Conservation (phyloP, 2,888 invertebrate species). For the Chrysina gloriosa region DNA sequence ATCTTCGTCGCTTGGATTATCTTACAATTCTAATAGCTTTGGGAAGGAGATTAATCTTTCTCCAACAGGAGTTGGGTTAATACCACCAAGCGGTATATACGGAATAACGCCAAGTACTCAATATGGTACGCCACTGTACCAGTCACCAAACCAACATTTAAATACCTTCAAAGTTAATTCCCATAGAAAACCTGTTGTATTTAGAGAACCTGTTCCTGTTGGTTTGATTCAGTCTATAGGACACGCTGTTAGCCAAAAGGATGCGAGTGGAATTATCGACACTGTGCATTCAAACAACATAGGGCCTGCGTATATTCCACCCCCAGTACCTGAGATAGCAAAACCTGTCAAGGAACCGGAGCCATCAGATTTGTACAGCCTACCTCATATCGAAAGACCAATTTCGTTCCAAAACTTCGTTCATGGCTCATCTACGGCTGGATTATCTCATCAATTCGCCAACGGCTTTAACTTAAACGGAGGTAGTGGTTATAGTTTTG, state of each 20-base stretch:
- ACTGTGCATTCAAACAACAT: constrained; percentile 61
- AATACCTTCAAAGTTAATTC: constrained; percentile 63
- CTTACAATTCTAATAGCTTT: constrained; percentile 58
- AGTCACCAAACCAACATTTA: constrained; percentile 50
- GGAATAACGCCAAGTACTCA: constrained; percentile 71
- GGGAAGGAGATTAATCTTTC: constrained; percentile 39
- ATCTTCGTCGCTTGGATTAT: constrained; percentile 16
- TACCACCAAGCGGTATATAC: constrained; percentile 72
- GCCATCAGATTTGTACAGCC: constrained; percentile 68
- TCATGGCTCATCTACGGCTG: constrained; percentile 55
- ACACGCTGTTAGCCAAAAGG: constrained; percentile 73
- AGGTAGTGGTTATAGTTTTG: constrained; percentile 44
- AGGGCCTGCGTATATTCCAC: constrained; percentile 71
- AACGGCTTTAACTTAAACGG: constrained; percentile 49
- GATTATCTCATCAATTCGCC: constrained; percentile 47
- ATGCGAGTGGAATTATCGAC: constrained; percentile 70
- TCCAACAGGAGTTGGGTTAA: constrained; percentile 63
- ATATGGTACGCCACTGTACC: constrained; percentile 63
- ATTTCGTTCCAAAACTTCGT: constrained; percentile 66
- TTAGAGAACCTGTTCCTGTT: constrained; percentile 79
- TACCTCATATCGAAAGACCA: constrained; percentile 67
- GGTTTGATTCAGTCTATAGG: constrained; percentile 77
- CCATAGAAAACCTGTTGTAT: constrained; percentile 75
- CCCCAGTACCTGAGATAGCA: constrained; percentile 69
- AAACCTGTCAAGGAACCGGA: constrained; percentile 63